A percentile compares a stretch with the other conserved stretches of the same genome.
phyloP scores from a whole-genome alignment of 1,140 invertebrate species.

The Dolichoris vasculosae region DNA sequence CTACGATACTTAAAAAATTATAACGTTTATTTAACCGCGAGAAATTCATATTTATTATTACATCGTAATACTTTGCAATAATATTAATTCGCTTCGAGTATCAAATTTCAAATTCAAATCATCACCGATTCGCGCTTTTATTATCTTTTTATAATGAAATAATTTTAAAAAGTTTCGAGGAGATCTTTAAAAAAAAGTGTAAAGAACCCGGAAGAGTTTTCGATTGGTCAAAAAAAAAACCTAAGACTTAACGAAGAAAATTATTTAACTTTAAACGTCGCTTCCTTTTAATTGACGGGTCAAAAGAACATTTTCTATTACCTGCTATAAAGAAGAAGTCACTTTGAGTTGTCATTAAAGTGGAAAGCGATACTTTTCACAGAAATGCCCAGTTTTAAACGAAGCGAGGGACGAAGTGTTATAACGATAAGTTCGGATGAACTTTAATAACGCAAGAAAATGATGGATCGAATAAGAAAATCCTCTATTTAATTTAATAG shows the following conservation, averaged over 20 bases:
- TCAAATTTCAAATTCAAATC: no score
- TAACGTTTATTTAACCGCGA: no score
- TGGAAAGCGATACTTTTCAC: not conserved
- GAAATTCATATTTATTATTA: no score
- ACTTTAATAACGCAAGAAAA: not conserved
- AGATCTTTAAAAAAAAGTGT: not conserved
- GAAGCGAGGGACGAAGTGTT: not conserved
- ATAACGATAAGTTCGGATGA: not conserved
- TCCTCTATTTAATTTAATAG: not conserved
- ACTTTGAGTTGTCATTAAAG: not conserved
- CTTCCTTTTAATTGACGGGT: not conserved
- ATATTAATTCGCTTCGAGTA: no score
- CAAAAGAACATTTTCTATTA: constrained; percentile 34
- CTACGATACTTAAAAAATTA: no score
- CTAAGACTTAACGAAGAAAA: constrained; percentile 25
- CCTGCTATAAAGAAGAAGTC: constrained; percentile 6
- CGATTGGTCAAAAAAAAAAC: not conserved
- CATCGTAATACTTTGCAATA: no score
- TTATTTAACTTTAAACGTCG: not conserved
- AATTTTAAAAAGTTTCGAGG: not conserved
- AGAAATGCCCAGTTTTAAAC: not conserved
- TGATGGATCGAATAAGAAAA: not conserved
- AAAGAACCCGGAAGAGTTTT: not conserved
- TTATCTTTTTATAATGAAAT: not conserved
- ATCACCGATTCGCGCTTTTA: no score